Conservation (phyloP, 2,113 vertebrate genomes). For the Hydropotes inermis region DNA sequence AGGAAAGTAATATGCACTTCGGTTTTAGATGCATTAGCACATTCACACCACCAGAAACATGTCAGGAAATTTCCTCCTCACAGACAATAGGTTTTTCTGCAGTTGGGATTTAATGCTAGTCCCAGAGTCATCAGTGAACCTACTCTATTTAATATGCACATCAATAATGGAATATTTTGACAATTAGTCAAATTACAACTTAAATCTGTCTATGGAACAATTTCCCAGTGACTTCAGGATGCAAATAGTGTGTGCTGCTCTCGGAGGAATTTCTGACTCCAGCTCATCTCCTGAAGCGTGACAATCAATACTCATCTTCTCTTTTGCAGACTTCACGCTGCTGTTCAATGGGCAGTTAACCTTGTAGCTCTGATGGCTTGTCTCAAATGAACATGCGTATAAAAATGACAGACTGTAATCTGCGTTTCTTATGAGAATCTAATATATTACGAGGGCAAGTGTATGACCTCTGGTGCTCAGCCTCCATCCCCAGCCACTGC, state of each 20-base stretch:
- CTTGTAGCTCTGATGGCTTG: neutral
- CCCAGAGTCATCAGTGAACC: neutral
- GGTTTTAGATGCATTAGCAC: neutral
- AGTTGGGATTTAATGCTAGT: neutral
- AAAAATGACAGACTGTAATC: neutral
- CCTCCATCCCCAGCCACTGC: neutral
- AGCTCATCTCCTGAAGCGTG: neutral
- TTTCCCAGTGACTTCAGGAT: neutral
- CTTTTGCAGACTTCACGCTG: neutral
- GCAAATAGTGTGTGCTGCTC: neutral
- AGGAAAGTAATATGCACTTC: neutral
- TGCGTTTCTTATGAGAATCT: neutral
- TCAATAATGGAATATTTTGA: slow-evolving; percentile 6
- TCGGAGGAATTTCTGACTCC: neutral
- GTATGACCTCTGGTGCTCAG: neutral
- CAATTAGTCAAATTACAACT: neutral
- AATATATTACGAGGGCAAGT: neutral
- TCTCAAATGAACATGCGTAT: slow-evolving; percentile 11
- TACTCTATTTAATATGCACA: neutral
- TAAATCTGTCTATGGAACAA: neutral
- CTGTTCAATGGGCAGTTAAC: slow-evolving; percentile 25
- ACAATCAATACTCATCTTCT: neutral
- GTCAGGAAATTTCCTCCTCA: neutral
- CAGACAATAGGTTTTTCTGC: neutral
- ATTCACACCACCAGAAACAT: neutral